phyloP scores from a whole-genome alignment of 2,888 invertebrate genomes.

The Pristionchus exspectatus region DNA sequence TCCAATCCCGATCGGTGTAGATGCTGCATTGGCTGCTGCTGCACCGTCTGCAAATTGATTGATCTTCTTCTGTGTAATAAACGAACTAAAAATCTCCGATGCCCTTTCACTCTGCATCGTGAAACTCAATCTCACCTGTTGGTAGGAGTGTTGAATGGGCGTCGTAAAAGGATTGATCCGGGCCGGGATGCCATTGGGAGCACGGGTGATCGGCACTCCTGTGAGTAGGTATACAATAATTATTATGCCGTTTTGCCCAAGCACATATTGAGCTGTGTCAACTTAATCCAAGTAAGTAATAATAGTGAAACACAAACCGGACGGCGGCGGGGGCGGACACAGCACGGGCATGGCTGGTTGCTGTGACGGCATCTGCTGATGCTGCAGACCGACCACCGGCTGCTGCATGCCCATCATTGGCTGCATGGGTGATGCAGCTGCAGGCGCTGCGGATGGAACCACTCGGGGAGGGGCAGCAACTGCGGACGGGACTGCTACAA shows the following conservation, averaged over 20 bases:
- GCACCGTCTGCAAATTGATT: neutral
- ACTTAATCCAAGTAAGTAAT: neutral
- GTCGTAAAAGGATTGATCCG: constrained; percentile 52
- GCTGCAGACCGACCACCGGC: constrained; percentile 11
- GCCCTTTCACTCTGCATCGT: neutral
- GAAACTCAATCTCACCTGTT: neutral
- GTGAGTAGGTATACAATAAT: neutral
- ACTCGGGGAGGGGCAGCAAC: neutral
- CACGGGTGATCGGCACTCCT: constrained; percentile 44
- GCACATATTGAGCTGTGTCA: neutral
- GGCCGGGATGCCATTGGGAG: constrained; percentile 11
- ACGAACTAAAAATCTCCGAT: neutral
- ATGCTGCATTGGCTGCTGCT: constrained; percentile 19
- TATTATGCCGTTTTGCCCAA: neutral
- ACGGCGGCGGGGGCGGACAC: constrained; percentile 2
- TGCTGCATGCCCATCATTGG: neutral
- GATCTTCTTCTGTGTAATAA: neutral
- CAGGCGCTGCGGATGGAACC: neutral
- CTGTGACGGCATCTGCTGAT: constrained; percentile 7
- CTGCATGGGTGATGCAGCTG: neutral
- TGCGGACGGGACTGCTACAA: constrained; percentile 4
- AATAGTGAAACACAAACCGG: neutral
- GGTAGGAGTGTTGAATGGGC: constrained; percentile 43
- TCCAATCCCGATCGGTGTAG: neutral
- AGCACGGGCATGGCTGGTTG: constrained; percentile 33